Conservation (phyloP, 2,888 invertebrate species). For the Nycteola revayana region DNA sequence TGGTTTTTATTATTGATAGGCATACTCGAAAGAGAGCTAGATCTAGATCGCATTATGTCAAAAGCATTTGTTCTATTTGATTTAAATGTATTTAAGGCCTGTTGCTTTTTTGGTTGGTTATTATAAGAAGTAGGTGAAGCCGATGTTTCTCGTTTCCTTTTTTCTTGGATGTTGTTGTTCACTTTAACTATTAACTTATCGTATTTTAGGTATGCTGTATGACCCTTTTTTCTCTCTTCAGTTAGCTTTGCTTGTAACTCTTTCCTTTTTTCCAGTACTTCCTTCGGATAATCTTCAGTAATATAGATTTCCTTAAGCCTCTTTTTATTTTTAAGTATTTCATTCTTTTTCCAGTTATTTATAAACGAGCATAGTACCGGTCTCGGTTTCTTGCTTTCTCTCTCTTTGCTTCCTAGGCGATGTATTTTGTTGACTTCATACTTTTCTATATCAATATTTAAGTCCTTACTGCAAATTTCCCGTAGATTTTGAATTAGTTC, state of each 20-base stretch:
- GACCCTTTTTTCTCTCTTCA: slow-evolving; percentile 25
- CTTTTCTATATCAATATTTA: slow-evolving; percentile 2
- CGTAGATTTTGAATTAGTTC: slow-evolving; percentile 2
- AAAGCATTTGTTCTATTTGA: slow-evolving; percentile 1
- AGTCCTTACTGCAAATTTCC: neutral
- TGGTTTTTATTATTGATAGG: slow-evolving; percentile 3
- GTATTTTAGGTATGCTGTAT: slow-evolving; percentile 25
- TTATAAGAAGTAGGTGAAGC: slow-evolving; percentile 1
- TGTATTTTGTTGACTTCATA: slow-evolving; percentile 1
- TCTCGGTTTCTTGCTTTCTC: slow-evolving; percentile 5
- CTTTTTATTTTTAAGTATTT: slow-evolving; percentile 27
- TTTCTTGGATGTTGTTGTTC: neutral
- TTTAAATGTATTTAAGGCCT: neutral
- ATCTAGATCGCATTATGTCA: slow-evolving; percentile 1
- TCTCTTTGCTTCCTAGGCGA: slow-evolving; percentile 1
- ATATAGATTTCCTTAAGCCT: slow-evolving; percentile 20
- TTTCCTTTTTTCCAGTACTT: slow-evolving; percentile 28
- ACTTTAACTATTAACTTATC: slow-evolving; percentile 26
- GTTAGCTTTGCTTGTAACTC: slow-evolving; percentile 14
- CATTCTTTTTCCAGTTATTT: slow-evolving; percentile 20
- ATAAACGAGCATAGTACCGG: slow-evolving; percentile 12
- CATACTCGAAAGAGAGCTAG: slow-evolving; percentile 1
- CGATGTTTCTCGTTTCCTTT: slow-evolving; percentile 5
- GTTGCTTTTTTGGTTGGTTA: slow-evolving; percentile 5
- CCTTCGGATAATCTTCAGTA: slow-evolving; percentile 30